phyloP scores from a whole-genome alignment of 2,797 vertebrate genomes.

The Crocidura indochinensis region DNA sequence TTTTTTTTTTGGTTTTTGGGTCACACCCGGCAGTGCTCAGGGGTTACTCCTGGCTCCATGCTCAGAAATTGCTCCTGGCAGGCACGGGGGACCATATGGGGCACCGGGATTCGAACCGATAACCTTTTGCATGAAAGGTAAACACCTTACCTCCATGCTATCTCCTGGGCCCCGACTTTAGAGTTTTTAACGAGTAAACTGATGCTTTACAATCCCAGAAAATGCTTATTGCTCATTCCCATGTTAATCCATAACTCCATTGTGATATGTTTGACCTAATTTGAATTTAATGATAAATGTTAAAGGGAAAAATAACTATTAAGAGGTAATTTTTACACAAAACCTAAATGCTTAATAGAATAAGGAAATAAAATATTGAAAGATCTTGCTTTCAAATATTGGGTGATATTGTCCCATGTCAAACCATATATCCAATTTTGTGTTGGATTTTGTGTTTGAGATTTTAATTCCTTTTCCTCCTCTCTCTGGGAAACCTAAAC shows the following conservation, averaged over 20 bases:
- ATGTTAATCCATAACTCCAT: not conserved
- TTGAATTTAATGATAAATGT: slow-evolving; percentile 34
- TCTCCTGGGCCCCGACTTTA: no score
- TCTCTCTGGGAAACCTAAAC: not conserved
- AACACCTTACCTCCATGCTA: no score
- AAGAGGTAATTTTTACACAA: not conserved
- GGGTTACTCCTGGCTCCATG: no score
- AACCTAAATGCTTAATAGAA: not conserved
- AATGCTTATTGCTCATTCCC: not conserved
- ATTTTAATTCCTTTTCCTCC: not conserved
- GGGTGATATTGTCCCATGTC: not conserved
- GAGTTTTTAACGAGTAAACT: not conserved
- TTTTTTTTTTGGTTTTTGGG: no score
- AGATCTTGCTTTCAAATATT: slow-evolving; percentile 55
- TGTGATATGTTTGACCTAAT: slow-evolving; percentile 30
- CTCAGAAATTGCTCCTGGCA: no score
- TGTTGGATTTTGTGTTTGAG: not conserved
- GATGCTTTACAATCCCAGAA: not conserved
- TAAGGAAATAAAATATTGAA: not conserved
- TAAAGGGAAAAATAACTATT: not conserved
- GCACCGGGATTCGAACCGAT: no score
- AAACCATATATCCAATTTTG: not conserved
- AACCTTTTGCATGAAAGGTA: no score
- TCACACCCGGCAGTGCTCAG: no score
- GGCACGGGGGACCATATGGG: no score